These are phyloP conservation scores for Malacoraja senta DNA, from an alignment of 2,797 vertebrate genomes.

Conservation along the genomic window DNA sequence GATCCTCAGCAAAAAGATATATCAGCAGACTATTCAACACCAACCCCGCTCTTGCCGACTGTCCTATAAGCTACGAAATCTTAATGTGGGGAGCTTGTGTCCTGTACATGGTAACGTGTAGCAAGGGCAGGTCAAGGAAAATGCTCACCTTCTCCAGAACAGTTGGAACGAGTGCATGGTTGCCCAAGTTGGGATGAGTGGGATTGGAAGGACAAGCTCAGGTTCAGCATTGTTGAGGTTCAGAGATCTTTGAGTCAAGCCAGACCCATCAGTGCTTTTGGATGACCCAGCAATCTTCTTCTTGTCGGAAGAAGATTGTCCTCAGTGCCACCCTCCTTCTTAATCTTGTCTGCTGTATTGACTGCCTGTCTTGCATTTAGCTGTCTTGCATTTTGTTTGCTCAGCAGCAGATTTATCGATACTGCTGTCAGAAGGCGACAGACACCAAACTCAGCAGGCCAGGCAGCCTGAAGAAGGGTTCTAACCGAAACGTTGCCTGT, in stretches of 20 bases:
- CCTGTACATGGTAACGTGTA: background rate
- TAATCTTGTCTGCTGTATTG: background rate
- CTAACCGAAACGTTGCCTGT: no score
- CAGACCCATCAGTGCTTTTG: background rate
- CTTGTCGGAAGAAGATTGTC: no score
- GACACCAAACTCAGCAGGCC: no score
- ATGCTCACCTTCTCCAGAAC: background rate
- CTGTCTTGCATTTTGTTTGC: background rate
- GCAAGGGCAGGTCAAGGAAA: background rate
- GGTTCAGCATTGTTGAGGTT: background rate
- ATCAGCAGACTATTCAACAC: background rate
- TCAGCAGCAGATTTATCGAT: background rate
- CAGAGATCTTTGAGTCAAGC: background rate
- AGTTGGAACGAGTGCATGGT: background rate
- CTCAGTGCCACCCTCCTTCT: background rate
- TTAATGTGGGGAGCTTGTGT: background rate
- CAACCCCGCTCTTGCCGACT: background rate
- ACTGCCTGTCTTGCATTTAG: background rate
- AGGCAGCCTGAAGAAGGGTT: no score
- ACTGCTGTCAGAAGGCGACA: no score
- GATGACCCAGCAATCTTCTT: background rate
- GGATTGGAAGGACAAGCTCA: no score
- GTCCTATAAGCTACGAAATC: background rate
- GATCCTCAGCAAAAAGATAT: background rate
- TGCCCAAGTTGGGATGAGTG: background rate